These are phyloP conservation scores for Mormyrus lacerda DNA, from an alignment of 2,113 vertebrate species.

Conservation along the genomic window DNA sequence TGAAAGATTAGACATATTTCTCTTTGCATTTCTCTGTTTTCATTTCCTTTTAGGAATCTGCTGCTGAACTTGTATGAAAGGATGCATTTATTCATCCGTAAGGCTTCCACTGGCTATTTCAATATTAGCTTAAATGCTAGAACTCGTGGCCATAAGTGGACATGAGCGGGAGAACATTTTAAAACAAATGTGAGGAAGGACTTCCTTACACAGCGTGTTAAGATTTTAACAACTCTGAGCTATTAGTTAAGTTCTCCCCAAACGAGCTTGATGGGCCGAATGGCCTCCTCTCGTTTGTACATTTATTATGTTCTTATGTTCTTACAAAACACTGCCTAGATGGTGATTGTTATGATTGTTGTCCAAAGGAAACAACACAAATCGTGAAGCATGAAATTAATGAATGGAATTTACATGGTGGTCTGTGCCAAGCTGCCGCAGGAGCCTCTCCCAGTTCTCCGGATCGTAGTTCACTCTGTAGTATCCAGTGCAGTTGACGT, in stretches of 20 bases:
- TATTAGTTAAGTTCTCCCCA: too few relatives aligned
- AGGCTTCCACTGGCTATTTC: too few relatives aligned
- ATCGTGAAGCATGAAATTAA: not conserved
- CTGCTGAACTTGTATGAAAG: not conserved
- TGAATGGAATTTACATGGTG: conserved; percentile 49
- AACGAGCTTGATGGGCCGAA: too few relatives aligned
- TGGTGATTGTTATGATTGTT: not conserved
- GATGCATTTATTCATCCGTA: not conserved
- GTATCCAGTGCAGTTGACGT: conserved; percentile 70
- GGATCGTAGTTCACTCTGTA: conserved; percentile 85
- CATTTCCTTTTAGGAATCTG: conserved; percentile 53
- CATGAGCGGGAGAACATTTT: too few relatives aligned
- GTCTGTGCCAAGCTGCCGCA: conserved; percentile 43
- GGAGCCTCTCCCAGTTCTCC: conserved; percentile 73
- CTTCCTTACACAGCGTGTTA: too few relatives aligned
- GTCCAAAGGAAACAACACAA: not conserved
- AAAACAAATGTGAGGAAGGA: too few relatives aligned
- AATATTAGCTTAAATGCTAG: too few relatives aligned
- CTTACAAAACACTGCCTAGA: too few relatives aligned
- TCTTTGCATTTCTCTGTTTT: not conserved
- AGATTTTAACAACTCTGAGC: too few relatives aligned
- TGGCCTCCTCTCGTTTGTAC: too few relatives aligned
- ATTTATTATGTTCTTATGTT: too few relatives aligned
- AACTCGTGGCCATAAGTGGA: too few relatives aligned
- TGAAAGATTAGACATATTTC: not conserved